A percentile compares a stretch with the other conserved stretches of the same genome.
Conservation (phyloP, 1,140 invertebrate genomes). For the Apocrypta bakeri region DNA sequence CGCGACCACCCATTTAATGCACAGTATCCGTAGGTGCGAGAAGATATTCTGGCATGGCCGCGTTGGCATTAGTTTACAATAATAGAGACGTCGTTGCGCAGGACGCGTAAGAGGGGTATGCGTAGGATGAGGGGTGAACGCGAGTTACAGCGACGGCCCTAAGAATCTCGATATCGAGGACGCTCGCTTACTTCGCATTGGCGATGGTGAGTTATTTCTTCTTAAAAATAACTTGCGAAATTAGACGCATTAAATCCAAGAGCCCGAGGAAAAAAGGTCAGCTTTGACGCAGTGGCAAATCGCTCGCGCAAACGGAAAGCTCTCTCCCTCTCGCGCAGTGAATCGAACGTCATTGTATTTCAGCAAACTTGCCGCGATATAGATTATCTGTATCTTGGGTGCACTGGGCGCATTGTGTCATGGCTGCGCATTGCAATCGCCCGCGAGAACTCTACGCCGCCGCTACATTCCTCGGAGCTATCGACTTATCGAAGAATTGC, state of each 20-base stretch:
- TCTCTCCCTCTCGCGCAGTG: too few relatives aligned
- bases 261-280: background rate
- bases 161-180: background rate
- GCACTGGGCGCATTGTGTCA: background rate
- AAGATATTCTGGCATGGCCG: too few relatives aligned
- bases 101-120: too few relatives aligned
- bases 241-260: too few relatives aligned
- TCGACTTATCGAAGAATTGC: background rate
- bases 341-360: background rate
- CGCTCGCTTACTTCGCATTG: background rate
- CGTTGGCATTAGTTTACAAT: too few relatives aligned
- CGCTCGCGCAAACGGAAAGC: too few relatives aligned
- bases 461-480: background rate
- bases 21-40: too few relatives aligned
- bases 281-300: too few relatives aligned
- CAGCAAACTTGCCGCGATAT: background rate
- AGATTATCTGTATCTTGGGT: background rate
- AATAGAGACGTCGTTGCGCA: background rate
- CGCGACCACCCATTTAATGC: too few relatives aligned
- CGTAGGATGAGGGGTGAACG: slow-evolving; percentile 18
- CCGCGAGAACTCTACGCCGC: background rate
- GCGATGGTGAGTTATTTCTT: background rate
- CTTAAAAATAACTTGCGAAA: background rate
- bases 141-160: background rate
- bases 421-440: background rate